These are phyloP conservation scores for Paramormyrops hopkinsi DNA, from an alignment of 2,797 vertebrate genomes.

Conservation along the genomic window DNA sequence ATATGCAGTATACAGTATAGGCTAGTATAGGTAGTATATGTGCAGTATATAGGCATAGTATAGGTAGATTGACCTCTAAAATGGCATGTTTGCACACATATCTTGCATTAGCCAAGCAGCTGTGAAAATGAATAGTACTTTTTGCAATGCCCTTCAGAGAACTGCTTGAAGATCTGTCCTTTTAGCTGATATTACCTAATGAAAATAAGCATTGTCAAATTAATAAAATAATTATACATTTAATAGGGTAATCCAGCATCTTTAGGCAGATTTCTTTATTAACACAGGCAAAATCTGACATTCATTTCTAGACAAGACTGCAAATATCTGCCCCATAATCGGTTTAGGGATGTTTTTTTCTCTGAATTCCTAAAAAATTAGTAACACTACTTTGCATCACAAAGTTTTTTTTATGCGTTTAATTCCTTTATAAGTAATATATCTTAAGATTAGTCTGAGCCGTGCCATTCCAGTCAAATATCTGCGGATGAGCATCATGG, in stretches of 20 bases:
- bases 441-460: constrained; percentile 38
- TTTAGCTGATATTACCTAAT: background rate
- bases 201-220: constrained; percentile 13
- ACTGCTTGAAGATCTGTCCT: background rate
- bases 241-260: background rate
- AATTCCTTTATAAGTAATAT: constrained; percentile 31
- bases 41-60: background rate
- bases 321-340: constrained; percentile 23
- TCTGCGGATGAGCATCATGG: constrained; percentile 30
- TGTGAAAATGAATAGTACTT: background rate
- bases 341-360: constrained; percentile 25
- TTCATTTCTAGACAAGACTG: background rate
- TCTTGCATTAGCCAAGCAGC: background rate
- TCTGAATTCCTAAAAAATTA: constrained; percentile 30
- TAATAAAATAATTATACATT: background rate
- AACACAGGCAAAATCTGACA: background rate
- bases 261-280: background rate
- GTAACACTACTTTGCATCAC: constrained; percentile 19
- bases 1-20: background rate
- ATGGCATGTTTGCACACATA: background rate
- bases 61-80: background rate
- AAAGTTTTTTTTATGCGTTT: constrained; percentile 3
- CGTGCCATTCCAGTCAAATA: constrained; percentile 32
- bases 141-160: background rate
- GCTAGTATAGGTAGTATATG: background rate